phyloP scores from a whole-genome alignment of 2,113 vertebrate genomes.

The Clarias magur region DNA sequence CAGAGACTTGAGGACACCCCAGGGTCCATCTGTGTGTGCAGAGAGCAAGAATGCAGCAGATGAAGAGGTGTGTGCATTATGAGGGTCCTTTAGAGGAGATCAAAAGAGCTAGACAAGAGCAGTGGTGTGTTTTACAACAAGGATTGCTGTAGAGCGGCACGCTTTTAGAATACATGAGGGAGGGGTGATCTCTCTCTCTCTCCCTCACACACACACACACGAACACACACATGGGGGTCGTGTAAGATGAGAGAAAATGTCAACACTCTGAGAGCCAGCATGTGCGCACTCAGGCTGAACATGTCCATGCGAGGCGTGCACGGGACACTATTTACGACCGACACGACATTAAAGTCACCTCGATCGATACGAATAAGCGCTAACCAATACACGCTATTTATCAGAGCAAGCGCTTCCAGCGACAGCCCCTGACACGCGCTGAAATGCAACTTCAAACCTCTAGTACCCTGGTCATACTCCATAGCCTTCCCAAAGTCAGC shows the following conservation, averaged over 20 bases:
- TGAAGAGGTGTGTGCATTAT: constrained; percentile 12
- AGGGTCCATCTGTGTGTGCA: not conserved
- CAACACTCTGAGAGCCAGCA: not conserved
- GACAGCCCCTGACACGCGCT: constrained; percentile 8
- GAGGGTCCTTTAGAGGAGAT: constrained; percentile 9
- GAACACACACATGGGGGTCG: not conserved
- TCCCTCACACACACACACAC: not conserved
- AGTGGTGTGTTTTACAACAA: constrained; percentile 6
- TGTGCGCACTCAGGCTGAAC: constrained; percentile 5
- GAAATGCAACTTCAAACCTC: not conserved
- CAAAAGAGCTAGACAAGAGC: constrained; percentile 12
- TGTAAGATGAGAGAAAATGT: constrained; percentile 2
- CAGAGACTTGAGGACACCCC: not conserved
- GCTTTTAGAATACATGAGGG: constrained; percentile 18
- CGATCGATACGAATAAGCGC: constrained; percentile 43
- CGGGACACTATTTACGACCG: constrained; percentile 30
- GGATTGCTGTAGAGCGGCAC: not conserved
- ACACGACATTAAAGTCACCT: constrained; percentile 24
- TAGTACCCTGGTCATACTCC: constrained; percentile 11
- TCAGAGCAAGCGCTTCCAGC: constrained; percentile 9
- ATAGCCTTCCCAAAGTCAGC: constrained; percentile 17
- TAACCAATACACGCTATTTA: constrained; percentile 26
- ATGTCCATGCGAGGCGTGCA: not conserved
- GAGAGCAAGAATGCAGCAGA: constrained; percentile 21
- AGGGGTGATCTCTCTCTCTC: not conserved